Percentiles rank a stretch among this genome's conserved stretches.
These are phyloP conservation scores for Rostratula benghalensis DNA, from an alignment of 2,113 vertebrate genomes.

Conservation along the genomic window DNA sequence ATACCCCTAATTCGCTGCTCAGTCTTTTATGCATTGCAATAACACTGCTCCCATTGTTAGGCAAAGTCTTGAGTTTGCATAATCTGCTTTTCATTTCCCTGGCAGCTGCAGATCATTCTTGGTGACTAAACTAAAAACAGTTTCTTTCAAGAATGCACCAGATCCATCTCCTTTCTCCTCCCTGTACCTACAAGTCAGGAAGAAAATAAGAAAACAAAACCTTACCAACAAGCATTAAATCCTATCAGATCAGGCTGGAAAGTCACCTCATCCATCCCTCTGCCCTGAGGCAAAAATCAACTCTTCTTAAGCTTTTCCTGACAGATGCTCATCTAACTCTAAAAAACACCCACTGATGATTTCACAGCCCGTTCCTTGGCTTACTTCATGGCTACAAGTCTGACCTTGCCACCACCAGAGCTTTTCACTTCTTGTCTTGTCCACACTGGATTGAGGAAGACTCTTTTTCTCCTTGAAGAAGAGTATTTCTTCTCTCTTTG, in stretches of 20 bases:
- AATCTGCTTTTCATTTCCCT: slow-evolving; percentile 59
- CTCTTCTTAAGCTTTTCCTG: neutral
- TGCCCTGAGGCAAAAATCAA: slow-evolving; percentile 18
- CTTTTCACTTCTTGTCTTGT: neutral
- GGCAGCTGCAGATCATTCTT: slow-evolving; percentile 57
- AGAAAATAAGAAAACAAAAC: neutral
- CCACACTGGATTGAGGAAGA: neutral
- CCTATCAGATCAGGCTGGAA: neutral
- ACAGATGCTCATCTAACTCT: slow-evolving; percentile 8
- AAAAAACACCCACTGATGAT: neutral
- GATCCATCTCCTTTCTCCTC: neutral
- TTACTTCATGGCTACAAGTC: neutral
- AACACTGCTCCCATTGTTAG: slow-evolving; percentile 40
- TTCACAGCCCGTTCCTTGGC: neutral
- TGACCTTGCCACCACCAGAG: neutral
- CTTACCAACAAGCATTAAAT: slow-evolving; percentile 30
- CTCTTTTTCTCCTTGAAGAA: neutral
- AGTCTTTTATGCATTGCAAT: slow-evolving; percentile 24
- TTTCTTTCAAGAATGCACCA: slow-evolving; percentile 23
- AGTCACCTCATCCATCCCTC: slow-evolving; percentile 30
- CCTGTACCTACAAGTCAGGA: neutral
- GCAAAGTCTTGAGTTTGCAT: slow-evolving; percentile 52
- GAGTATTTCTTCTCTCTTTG: neutral
- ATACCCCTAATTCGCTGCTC: slow-evolving; percentile 45
- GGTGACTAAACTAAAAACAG: slow-evolving; percentile 25